Evolutionary conservation across 2,797 vertebrate genomes (phyloP).

Genomic region (Paramormyrops hopkinsi): DNA sequence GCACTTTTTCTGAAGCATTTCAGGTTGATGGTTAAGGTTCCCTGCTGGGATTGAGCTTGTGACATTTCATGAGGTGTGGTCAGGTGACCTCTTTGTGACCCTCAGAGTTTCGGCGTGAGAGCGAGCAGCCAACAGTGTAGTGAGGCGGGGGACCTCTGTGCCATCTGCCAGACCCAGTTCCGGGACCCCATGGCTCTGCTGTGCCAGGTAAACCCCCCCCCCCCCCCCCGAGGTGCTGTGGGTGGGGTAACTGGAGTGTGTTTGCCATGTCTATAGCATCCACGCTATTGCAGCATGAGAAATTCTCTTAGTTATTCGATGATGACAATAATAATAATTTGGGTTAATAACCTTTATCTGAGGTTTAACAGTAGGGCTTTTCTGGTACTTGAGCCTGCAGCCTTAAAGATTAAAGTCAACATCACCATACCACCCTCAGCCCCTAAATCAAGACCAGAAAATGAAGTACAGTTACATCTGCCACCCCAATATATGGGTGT

Average conservation of each 20-base stretch:
- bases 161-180: constrained; percentile 94
- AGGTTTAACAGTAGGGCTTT: background rate
- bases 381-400: background rate
- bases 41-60: background rate
- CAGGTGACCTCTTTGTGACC: background rate
- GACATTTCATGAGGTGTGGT: background rate
- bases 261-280: background rate
- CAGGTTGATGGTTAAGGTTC: background rate
- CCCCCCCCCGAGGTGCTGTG: background rate
- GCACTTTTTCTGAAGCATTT: background rate
- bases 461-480: background rate
- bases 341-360: background rate
- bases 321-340: background rate
- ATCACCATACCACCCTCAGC: background rate
- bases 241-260: background rate
- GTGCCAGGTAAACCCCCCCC: constrained; percentile 76
- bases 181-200: constrained; percentile 84
- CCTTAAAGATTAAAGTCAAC: background rate
- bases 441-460: background rate
- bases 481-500: background rate
- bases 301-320: background rate
- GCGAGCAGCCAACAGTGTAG: constrained; percentile 90
- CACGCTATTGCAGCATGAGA: background rate
- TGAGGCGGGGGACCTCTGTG: constrained; percentile 87
- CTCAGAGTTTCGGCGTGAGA: constrained; percentile 81